Conservation (phyloP, 2,888 invertebrate genomes). For the Dromius quadrimaculatus region DNA sequence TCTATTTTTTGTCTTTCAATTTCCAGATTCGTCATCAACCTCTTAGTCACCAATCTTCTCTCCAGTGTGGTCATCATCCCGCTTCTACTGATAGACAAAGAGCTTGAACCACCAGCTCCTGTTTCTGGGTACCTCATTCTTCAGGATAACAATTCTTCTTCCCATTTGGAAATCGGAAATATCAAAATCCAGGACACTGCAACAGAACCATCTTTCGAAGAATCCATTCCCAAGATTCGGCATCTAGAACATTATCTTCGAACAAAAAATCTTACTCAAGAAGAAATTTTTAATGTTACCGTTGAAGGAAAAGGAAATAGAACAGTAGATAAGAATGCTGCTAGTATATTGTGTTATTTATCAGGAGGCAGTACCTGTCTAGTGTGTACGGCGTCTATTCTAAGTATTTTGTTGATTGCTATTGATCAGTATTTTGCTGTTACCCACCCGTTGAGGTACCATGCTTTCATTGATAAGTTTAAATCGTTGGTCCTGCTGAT, state of each 20-base stretch:
- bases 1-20: no score
- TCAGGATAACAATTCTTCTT: slow-evolving; percentile 19
- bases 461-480: slow-evolving; percentile 70
- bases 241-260: slow-evolving; percentile 33
- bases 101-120: slow-evolving; percentile 45
- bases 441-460: slow-evolving; percentile 74
- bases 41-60: slow-evolving; percentile 69
- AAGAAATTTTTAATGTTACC: slow-evolving; percentile 26
- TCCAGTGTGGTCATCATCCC: slow-evolving; percentile 68
- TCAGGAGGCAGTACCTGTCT: slow-evolving; percentile 75
- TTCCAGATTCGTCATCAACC: slow-evolving; percentile 69
- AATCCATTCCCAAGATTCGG: slow-evolving; percentile 12
- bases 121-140: not conserved
- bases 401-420: slow-evolving; percentile 74
- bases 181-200: slow-evolving; percentile 1
- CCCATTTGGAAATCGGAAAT: slow-evolving; percentile 33
- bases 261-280: slow-evolving; percentile 9
- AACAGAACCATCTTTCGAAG: not conserved
- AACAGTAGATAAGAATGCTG: no score
- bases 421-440: slow-evolving; percentile 77
- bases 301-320: no score
- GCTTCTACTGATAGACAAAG: slow-evolving; percentile 70
- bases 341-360: slow-evolving; percentile 62
- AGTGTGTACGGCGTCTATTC: slow-evolving; percentile 72
- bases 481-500: slow-evolving; percentile 67